Evolutionary conservation across 2,888 invertebrate species (phyloP).

Genomic region (Chrysolina haemoptera): DNA sequence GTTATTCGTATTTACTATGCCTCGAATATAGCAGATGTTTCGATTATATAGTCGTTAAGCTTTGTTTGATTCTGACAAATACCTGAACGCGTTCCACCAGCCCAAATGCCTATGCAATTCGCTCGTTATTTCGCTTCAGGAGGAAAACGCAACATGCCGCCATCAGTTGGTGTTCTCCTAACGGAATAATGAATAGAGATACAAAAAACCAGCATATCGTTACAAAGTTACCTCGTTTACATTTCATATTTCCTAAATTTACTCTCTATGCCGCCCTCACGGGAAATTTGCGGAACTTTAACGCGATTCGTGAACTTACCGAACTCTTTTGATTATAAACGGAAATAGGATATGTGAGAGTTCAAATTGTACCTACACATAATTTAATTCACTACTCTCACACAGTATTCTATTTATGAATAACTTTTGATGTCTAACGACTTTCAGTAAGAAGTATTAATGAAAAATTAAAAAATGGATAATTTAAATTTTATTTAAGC

Average conservation of each 20-base stretch:
- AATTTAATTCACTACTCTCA: too few relatives aligned
- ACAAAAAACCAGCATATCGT: slow-evolving; percentile 55
- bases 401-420: background rate
- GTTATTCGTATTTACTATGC: too few relatives aligned
- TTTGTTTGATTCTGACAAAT: slow-evolving; percentile 10
- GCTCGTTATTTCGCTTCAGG: slow-evolving; percentile 1
- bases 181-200: slow-evolving; percentile 54
- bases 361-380: too few relatives aligned
- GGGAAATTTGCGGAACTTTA: slow-evolving; percentile 25
- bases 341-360: background rate
- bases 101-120: slow-evolving; percentile 2
- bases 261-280: slow-evolving; percentile 35
- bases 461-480: too few relatives aligned
- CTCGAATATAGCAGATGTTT: background rate
- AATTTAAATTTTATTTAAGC: too few relatives aligned
- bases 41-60: background rate
- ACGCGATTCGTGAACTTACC: slow-evolving; percentile 24
- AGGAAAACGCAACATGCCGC: slow-evolving; percentile 4
- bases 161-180: slow-evolving; percentile 13
- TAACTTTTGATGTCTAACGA: too few relatives aligned
- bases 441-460: too few relatives aligned
- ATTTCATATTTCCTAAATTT: slow-evolving; percentile 51
- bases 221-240: slow-evolving; percentile 54
- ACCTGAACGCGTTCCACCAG: slow-evolving; percentile 2
- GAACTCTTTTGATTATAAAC: background rate